Evolutionary conservation across 1,140 invertebrate species (phyloP), one percentile per base, ranked within the genome.

Genomic region (Heliconius hewitsoni): DNA sequence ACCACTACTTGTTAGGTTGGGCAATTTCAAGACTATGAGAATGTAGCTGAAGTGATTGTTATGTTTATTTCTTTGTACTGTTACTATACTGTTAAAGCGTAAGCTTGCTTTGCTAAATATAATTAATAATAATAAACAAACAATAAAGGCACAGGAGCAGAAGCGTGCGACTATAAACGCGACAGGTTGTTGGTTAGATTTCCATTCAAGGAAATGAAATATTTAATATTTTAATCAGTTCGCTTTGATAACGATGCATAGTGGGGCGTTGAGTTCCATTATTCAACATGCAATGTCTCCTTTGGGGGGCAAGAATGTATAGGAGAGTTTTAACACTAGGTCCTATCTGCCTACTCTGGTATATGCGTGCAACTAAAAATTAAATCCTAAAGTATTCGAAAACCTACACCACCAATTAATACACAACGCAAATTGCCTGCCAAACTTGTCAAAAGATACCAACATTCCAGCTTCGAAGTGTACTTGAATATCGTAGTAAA

Each of bases 401-500:
- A n/a, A 60, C 9, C 19, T 60, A 19, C 55, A 60, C 19, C 27
- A 66, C 16, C 27, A 66, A 66, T 30, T 13, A 16, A 27, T 2
- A 18, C 60, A 66, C 4, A 4, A 8, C 60, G 11, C 27, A 66
- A 60, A 60, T 23, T 23, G 8, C 23, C n/a, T 60, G n/a, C 8
- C n/a, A 60, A 60, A 60, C 27, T 66, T 30, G 13, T 66, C 23
- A 30, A 66, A 74, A 55, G n/a, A 46, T 9, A 74, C n/a, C 30
- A 73, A 73, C 39, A 72, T 71, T 66, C 27, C 18, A 55, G n/a
- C 39, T 52, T 18, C 27, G 18, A 55, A 52, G 39, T 39, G 70
- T 79, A 73, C 71, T 37, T 55, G 16, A 73, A 71, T 52, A 60
- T 18, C 37, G 27, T 23, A 46, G 73, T 73, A 55, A 57, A 83